Conservation (phyloP, 2,888 invertebrate species). For the Lepidonotus clava region DNA sequence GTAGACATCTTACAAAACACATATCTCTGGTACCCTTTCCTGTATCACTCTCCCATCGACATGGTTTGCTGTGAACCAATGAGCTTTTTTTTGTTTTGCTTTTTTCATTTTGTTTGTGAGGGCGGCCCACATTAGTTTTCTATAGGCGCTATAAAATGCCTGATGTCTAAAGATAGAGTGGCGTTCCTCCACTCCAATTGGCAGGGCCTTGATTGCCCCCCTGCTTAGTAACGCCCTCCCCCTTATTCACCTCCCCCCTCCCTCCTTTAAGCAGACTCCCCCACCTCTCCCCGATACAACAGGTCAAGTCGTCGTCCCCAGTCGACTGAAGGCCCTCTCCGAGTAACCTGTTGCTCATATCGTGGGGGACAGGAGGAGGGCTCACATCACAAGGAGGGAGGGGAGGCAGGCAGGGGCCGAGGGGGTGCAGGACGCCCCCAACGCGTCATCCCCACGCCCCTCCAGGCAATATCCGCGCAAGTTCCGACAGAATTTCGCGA, state of each 20-base stretch:
- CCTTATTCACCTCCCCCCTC: neutral
- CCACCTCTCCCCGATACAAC: slow-evolving; percentile 2
- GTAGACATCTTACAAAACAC: too few species aligned
- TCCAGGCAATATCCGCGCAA: slow-evolving; percentile 11
- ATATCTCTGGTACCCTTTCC: neutral
- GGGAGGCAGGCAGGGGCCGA: neutral
- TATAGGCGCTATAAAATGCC: slow-evolving; percentile 27
- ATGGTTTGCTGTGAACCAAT: too few species aligned
- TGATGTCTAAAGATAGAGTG: slow-evolving; percentile 36
- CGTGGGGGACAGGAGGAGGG: neutral
- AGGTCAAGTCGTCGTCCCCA: neutral
- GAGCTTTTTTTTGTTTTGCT: neutral
- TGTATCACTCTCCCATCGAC: neutral
- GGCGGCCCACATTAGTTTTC: slow-evolving; percentile 36
- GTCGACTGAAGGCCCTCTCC: neutral
- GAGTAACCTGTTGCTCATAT: slow-evolving; percentile 34
- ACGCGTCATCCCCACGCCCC: slow-evolving; percentile 19
- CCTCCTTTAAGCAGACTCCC: neutral
- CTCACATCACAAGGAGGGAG: neutral
- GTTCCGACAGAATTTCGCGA: slow-evolving; percentile 39
- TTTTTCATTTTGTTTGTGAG: neutral
- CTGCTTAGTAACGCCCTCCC: neutral
- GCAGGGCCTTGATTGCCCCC: slow-evolving; percentile 38
- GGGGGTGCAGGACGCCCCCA: neutral
- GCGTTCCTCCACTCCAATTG: neutral